These are phyloP conservation scores for Chaetodon auriga DNA, from an alignment of 2,113 vertebrate species.

Conservation along the genomic window DNA sequence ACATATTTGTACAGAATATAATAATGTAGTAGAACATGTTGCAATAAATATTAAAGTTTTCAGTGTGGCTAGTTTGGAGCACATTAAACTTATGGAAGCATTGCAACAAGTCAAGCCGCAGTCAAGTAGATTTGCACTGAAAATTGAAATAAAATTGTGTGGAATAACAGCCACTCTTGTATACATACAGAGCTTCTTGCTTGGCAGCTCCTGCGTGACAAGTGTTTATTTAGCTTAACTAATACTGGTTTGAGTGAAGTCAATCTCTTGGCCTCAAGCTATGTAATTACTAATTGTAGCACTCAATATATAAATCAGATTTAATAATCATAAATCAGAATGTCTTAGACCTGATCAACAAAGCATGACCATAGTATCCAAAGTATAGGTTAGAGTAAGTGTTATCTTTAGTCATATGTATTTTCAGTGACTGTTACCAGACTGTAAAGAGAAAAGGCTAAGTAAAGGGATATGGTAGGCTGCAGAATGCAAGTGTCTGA, in stretches of 20 bases:
- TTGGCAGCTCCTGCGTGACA: neutral
- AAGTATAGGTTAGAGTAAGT: neutral
- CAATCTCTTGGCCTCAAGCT: neutral
- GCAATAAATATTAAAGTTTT: neutral
- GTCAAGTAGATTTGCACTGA: too few relatives aligned
- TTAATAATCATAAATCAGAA: neutral
- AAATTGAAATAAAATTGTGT: neutral
- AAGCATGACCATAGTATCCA: neutral
- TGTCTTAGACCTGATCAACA: neutral
- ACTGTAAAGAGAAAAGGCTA: neutral
- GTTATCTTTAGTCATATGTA: neutral
- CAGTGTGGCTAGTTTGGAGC: neutral
- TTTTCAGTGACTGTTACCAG: neutral
- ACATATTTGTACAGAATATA: too few relatives aligned
- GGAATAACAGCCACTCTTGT: neutral
- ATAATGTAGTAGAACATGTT: too few relatives aligned
- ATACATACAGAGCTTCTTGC: neutral
- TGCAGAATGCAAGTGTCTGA: neutral
- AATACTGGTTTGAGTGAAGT: neutral
- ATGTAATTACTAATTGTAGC: neutral
- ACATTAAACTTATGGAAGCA: neutral
- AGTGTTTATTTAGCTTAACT: neutral
- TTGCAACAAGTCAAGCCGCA: neutral
- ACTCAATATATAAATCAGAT: neutral
- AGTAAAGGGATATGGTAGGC: neutral